Base-by-base conservation (phyloP, 2,888 invertebrate species). In the Lapara coniferarum region DNA sequence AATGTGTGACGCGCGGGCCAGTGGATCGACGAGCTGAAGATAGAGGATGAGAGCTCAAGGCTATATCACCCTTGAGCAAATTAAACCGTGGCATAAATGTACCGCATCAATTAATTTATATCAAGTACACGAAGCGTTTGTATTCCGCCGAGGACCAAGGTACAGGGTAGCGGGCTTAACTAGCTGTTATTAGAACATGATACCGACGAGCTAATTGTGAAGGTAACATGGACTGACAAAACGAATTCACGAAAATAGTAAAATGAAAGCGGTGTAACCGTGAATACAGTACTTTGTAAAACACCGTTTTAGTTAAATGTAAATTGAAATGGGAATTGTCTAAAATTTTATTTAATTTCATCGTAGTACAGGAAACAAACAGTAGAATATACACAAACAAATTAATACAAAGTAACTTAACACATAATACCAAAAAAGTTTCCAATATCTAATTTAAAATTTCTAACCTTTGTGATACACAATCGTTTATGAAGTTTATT, bases 131-230 rank as follows among this genome's bases (percentile, higher is more conserved):
- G 53, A 53, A 12, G 10, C 16, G 37, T n/a, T 25, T 25, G 25
- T 25, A 25, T 25, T 25, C 25, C 44, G 12, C 25, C 10, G 30
- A 7, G 14, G 1, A 5, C 2, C 14, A n/a, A 37, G 59, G 16
- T 59, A 44, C 10, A n/a, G 16, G n/a, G 44, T 2, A 46, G 46
- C n/a, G 16, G 46, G 59, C 59, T 59, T 59, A 59, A 46, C 10
- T 59, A 16, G 16, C 46, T 59, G 59, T 59, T 59, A 44, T 59
- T 59, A 59, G 59, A 59, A 46, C 46, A 10, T 10, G 46, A 59
- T 46, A 46, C 44, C 46, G 59, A n/a, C 37, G n/a, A 53, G 53
- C 5, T 53, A n/a, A 10, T 2, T 8, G 16, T 2, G 16, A 16
- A 37, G 37, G 55, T 10, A 37, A 14, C n/a, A 37, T n/a, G n/a